Conservation (phyloP, 2,888 invertebrate species). For the Sinodicranocentrus sp. region DNA sequence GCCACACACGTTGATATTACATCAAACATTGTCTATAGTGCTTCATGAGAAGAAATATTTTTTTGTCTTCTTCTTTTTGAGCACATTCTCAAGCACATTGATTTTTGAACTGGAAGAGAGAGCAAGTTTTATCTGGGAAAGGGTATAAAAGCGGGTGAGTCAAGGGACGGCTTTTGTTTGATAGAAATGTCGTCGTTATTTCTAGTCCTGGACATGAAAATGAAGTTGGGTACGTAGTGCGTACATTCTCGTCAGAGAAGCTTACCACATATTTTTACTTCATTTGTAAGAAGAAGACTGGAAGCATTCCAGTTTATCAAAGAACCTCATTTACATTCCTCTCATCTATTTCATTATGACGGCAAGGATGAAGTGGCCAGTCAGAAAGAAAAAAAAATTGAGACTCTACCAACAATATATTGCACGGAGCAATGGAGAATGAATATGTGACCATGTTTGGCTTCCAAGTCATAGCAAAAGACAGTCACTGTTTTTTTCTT, state of each 20-base stretch:
- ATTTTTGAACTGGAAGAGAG: conserved; percentile 10
- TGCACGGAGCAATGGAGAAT: too few species aligned
- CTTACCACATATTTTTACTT: conserved; percentile 19
- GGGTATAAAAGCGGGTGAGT: too few species aligned
- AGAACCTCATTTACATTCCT: conserved; percentile 63
- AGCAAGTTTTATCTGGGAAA: neutral
- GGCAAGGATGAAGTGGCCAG: conserved; percentile 50
- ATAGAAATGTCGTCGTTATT: too few species aligned
- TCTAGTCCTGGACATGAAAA: neutral
- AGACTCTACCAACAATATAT: too few species aligned
- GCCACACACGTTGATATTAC: too few species aligned
- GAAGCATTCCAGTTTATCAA: conserved; percentile 59
- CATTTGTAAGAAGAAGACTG: conserved; percentile 30
- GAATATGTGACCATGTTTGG: too few species aligned
- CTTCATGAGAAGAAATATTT: too few species aligned
- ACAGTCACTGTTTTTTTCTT: too few species aligned
- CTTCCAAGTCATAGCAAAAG: too few species aligned
- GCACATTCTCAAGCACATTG: conserved; percentile 26
- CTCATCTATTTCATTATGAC: conserved; percentile 67
- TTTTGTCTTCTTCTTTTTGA: neutral
- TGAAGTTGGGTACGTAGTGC: conserved; percentile 19
- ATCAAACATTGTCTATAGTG: too few species aligned
- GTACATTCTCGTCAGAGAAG: neutral
- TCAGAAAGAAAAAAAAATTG: conserved; percentile 38
- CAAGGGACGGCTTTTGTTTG: too few species aligned